Conservation (phyloP, 1,140 invertebrate species). For the Dinothrombium tinctorium region DNA sequence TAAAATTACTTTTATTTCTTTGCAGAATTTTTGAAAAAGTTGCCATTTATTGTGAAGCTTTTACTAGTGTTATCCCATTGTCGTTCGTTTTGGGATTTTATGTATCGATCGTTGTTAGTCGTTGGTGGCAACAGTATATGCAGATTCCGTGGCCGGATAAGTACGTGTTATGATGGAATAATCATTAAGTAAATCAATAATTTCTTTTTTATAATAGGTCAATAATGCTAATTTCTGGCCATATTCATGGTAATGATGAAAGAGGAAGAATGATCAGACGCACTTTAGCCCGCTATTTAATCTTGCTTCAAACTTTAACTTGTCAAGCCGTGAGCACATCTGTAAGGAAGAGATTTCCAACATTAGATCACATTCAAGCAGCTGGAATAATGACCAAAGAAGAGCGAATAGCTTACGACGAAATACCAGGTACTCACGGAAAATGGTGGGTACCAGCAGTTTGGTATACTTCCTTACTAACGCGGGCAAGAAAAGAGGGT, state of each 20-base stretch:
- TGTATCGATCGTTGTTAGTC: constrained; percentile 64
- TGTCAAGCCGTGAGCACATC: constrained; percentile 56
- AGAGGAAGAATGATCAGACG: constrained; percentile 58
- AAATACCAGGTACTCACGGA: constrained; percentile 68
- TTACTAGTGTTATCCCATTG: constrained; percentile 50
- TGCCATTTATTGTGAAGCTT: constrained; percentile 49
- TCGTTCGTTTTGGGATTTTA: constrained; percentile 76
- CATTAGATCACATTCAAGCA: constrained; percentile 59
- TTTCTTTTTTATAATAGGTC: not conserved
- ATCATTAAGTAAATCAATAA: constrained; percentile 15
- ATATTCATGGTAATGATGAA: constrained; percentile 42
- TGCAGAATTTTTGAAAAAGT: constrained; percentile 42
- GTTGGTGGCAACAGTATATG: constrained; percentile 79
- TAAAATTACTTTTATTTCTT: not conserved
- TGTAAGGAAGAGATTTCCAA: constrained; percentile 77
- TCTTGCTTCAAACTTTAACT: constrained; percentile 55
- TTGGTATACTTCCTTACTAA: constrained; percentile 72
- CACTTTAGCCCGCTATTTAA: constrained; percentile 58
- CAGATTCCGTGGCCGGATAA: constrained; percentile 25
- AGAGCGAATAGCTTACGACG: constrained; percentile 64
- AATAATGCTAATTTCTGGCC: constrained; percentile 25
- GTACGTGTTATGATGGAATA: constrained; percentile 21
- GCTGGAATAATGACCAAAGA: constrained; percentile 68
- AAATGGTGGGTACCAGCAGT: constrained; percentile 80
- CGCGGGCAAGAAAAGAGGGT: constrained; percentile 57